These are phyloP conservation scores for Danio choprae DNA, from an alignment of 2,797 vertebrate species.

Conservation along the genomic window DNA sequence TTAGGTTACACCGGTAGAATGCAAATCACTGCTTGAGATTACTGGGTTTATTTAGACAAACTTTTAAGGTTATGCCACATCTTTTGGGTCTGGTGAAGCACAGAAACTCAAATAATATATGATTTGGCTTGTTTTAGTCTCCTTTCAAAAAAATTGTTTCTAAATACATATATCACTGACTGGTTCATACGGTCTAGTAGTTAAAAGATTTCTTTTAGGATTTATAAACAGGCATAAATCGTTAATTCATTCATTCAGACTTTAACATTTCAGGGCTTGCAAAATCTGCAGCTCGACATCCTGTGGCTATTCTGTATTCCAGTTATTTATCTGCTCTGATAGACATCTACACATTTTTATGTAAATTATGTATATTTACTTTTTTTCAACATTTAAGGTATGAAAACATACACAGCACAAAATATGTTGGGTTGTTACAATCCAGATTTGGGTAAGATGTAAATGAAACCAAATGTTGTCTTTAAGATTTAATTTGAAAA, in stretches of 20 bases:
- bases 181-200: not conserved
- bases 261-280: too few relatives aligned
- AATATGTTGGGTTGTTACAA: too few relatives aligned
- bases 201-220: conserved; percentile 11
- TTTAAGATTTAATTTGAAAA: too few relatives aligned
- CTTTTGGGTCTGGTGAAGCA: not conserved
- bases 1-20: conserved; percentile 48
- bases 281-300: too few relatives aligned
- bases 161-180: not conserved
- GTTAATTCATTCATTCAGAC: not conserved
- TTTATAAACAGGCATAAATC: conserved; percentile 34
- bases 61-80: not conserved
- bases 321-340: too few relatives aligned
- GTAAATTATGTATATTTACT: too few relatives aligned
- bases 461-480: too few relatives aligned
- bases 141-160: conserved; percentile 7
- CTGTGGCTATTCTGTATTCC: too few relatives aligned
- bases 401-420: too few relatives aligned
- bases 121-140: not conserved
- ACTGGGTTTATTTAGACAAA: conserved; percentile 30
- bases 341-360: too few relatives aligned
- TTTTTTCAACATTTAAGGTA: too few relatives aligned
- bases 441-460: too few relatives aligned
- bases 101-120: not conserved
- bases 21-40: conserved; percentile 39